A percentile compares a stretch with the other conserved stretches of the same genome.
Conservation (phyloP, 1,140 invertebrate genomes). For the Propsilocerus akamusi region DNA sequence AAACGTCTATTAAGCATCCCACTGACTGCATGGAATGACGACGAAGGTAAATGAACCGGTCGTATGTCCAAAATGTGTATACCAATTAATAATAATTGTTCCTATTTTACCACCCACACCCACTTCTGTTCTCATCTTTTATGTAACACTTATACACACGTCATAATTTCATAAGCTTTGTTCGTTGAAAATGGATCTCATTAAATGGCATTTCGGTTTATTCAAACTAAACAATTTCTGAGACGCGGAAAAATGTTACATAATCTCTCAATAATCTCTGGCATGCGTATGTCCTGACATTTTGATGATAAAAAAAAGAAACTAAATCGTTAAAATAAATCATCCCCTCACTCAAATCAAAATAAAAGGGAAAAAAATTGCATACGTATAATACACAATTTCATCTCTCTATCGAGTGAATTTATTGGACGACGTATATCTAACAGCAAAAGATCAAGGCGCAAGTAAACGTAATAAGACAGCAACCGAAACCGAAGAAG, state of each 20-base stretch:
- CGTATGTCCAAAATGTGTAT: constrained; percentile 1
- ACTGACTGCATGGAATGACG: background rate
- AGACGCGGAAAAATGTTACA: constrained; percentile 1
- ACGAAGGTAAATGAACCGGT: background rate
- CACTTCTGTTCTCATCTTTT: background rate
- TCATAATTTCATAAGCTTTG: too few relatives aligned
- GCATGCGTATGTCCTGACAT: background rate
- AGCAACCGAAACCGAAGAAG: too few relatives aligned
- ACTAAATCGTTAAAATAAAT: background rate
- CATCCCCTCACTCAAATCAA: background rate
- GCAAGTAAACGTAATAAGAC: too few relatives aligned
- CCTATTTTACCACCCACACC: background rate
- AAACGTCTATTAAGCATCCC: background rate
- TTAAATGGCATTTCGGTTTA: background rate
- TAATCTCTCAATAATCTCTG: constrained; percentile 1
- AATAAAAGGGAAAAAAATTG: background rate
- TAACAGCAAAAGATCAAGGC: background rate
- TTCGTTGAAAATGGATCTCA: background rate
- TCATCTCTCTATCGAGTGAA: too few relatives aligned
- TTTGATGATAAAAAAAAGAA: background rate
- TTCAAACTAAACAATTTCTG: background rate
- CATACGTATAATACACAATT: constrained; percentile 1
- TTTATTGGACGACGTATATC: too few relatives aligned
- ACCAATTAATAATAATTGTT: constrained; percentile 3
- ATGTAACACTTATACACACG: background rate